Base-by-base conservation (phyloP, 2,113 vertebrate species). In the Vicugna pacos region DNA sequence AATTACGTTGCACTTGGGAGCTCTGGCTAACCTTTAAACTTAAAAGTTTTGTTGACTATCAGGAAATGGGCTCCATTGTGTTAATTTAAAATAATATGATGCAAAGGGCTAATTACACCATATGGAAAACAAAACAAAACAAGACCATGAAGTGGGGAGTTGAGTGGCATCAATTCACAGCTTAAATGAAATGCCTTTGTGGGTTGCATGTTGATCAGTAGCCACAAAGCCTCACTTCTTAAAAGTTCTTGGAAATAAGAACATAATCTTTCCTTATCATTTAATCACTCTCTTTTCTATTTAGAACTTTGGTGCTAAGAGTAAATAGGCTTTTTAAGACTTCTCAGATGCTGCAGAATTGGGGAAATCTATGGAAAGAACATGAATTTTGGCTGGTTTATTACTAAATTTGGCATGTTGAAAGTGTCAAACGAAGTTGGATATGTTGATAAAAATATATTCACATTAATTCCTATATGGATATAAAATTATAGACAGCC, bases 111-210 rank as follows among this genome's bases (percentile, higher is more conserved):
- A 58, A 64, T 84, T 77, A 77, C 2, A 42, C 2, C 10, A 38
- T 52, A 60, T 28, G 20, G 2, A 54, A 54, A 30, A 48, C 13
- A 60, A 62, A 67, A 12, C 65, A 80, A 83, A 73, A 17, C 35
- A 81, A 56, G 42, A 13, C 4, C 26, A 28, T 17, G 2, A 70
- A 65, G 46, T 13, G 22, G 20, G 11, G 13, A 16, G 6, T 5
- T 1, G 14, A 1, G 10, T 2, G 16, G 13, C n/a, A 17, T 35
- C 7, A 15, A 10, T 30, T 64, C 19, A 13, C 6, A 20, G 16
- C 15, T 67, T 58, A 28, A 48, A 79, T 54, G 3, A 28, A 30
- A n/a, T 76, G 30, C 19, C 12, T 24, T 35, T 9, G 17, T n/a
- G 38, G 62, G 38, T 13, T 52, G 0, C 16, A 5, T 48, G 20